Percentiles rank a stretch among this genome's conserved stretches.
phyloP scores from a whole-genome alignment of 2,797 vertebrate genomes.

The Gallinago solitaria region DNA sequence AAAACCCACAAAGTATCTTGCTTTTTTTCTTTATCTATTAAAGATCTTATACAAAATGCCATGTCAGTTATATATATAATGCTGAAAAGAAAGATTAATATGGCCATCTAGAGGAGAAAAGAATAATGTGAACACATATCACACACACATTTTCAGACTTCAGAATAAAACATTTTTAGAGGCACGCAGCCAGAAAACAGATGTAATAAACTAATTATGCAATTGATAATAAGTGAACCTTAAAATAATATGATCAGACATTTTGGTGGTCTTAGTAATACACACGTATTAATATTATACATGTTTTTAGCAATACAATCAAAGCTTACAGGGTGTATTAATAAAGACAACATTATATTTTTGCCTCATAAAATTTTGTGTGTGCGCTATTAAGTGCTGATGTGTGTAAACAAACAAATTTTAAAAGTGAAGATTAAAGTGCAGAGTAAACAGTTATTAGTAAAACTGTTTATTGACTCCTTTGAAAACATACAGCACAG shows the following conservation, averaged over 20 bases:
- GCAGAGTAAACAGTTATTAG: not conserved
- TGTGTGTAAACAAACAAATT: not conserved
- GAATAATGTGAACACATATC: slow-evolving; percentile 47
- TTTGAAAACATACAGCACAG: not conserved
- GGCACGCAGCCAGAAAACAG: not conserved
- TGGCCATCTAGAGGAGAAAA: slow-evolving; percentile 81
- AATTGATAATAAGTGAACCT: not conserved
- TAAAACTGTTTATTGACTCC: not conserved
- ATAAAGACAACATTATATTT: not conserved
- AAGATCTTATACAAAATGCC: not conserved
- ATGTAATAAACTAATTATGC: not conserved
- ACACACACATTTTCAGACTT: not conserved
- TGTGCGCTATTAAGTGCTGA: not conserved
- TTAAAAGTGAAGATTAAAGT: not conserved
- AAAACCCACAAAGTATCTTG: not conserved
- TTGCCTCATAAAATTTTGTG: not conserved
- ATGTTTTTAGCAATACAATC: not conserved
- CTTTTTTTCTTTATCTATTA: slow-evolving; percentile 17
- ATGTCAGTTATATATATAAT: not conserved
- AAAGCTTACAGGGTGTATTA: not conserved
- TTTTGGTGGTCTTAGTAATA: not conserved
- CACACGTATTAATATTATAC: not conserved
- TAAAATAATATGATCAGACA: not conserved
- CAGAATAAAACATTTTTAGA: not conserved
- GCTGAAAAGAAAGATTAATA: slow-evolving; percentile 72